Conservation (phyloP, 1,140 invertebrate genomes). For the Atta texana region DNA sequence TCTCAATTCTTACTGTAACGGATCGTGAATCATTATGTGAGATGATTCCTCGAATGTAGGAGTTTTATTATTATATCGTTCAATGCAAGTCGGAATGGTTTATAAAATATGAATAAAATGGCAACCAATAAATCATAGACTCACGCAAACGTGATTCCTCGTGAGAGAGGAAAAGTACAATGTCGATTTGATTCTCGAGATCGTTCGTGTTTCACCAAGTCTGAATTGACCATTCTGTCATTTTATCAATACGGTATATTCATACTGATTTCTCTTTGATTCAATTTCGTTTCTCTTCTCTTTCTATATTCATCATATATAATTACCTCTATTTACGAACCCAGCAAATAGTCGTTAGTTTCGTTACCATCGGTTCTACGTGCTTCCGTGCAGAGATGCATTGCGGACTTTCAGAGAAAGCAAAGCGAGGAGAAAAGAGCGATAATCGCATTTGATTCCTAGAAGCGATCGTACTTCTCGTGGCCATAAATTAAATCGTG, state of each 20-base stretch:
- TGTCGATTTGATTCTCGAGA: slow-evolving; percentile 23
- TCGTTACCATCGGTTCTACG: not conserved
- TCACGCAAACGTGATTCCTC: not conserved
- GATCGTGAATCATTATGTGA: slow-evolving; percentile 32
- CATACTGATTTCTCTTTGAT: not conserved
- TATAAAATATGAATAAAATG: slow-evolving; percentile 37
- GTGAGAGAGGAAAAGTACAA: not conserved
- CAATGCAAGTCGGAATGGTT: not conserved
- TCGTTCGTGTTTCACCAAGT: not conserved
- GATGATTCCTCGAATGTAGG: slow-evolving; percentile 9
- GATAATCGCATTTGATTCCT: slow-evolving; percentile 36
- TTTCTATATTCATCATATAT: slow-evolving; percentile 16
- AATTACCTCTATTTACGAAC: slow-evolving; percentile 18
- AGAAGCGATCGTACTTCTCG: slow-evolving; percentile 19
- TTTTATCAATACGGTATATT: not conserved
- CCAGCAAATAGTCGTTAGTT: not conserved
- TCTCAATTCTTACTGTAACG: slow-evolving; percentile 42
- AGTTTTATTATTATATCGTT: slow-evolving; percentile 42
- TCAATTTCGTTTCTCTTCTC: not conserved
- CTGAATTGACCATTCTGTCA: not conserved
- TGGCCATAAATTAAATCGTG: slow-evolving; percentile 46
- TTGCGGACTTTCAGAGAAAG: slow-evolving; percentile 36
- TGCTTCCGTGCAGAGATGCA: not conserved
- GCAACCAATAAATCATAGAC: slow-evolving; percentile 33
- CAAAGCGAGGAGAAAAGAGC: slow-evolving; percentile 4